phyloP scores from a whole-genome alignment of 1,140 invertebrate species.

The Drosophila yakuba region DNA sequence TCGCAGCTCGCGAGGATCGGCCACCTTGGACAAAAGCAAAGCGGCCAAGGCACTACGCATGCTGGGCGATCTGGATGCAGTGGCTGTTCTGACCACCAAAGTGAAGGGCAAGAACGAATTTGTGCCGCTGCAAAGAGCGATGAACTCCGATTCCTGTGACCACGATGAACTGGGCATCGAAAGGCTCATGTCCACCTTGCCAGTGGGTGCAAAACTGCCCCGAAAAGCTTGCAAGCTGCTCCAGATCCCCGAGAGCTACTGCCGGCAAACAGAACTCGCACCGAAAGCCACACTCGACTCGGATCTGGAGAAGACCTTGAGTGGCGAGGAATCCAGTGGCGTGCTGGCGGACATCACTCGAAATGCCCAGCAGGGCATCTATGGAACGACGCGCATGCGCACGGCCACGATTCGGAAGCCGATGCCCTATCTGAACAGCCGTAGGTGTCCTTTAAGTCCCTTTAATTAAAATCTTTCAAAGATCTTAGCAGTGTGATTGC shows the following conservation, averaged over 20 bases:
- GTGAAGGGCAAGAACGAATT: constrained; percentile 60
- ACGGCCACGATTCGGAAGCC: constrained; percentile 79
- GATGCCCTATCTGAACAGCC: constrained; percentile 80
- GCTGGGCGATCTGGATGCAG: constrained; percentile 63
- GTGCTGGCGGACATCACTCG: constrained; percentile 60
- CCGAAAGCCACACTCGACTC: constrained; percentile 56
- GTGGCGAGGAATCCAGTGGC: constrained; percentile 24
- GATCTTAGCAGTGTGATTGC: background rate
- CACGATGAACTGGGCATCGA: constrained; percentile 61
- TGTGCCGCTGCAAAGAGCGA: constrained; percentile 49
- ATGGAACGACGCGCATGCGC: constrained; percentile 79
- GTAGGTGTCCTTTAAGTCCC: constrained; percentile 64
- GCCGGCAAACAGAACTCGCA: constrained; percentile 4
- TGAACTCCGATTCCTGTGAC: constrained; percentile 19
- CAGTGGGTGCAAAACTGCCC: constrained; percentile 61
- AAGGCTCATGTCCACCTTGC: constrained; percentile 69
- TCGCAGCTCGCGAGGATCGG: constrained; percentile 33
- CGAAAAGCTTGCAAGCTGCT: constrained; percentile 78
- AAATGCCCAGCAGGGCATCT: constrained; percentile 66
- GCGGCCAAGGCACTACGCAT: constrained; percentile 56
- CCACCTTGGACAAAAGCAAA: constrained; percentile 55
- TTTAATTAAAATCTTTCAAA: background rate
- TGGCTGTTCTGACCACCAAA: constrained; percentile 64
- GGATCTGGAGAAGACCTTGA: constrained; percentile 47
- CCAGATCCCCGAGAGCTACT: constrained; percentile 75